phyloP scores from a whole-genome alignment of 1,140 invertebrate species.

The Neocloeon triangulifer region DNA sequence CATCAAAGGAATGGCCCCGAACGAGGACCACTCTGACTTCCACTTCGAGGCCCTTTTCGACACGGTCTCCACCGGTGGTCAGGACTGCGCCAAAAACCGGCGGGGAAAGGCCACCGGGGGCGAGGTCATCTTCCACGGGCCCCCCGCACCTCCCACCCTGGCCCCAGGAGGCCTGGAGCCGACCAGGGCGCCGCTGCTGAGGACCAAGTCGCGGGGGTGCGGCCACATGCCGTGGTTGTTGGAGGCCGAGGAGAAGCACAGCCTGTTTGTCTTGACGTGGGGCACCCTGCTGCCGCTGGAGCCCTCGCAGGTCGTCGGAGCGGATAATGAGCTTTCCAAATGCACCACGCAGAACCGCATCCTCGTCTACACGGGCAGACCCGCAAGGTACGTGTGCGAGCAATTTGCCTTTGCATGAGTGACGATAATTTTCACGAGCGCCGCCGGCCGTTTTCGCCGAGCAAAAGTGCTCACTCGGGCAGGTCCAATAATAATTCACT shows the following conservation, averaged over 20 bases:
- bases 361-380: slow-evolving; percentile 35
- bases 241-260: slow-evolving; percentile 44
- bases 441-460: no score
- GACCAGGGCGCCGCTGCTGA: not conserved
- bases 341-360: slow-evolving; percentile 35
- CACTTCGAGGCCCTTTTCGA: not conserved
- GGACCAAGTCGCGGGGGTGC: slow-evolving; percentile 28
- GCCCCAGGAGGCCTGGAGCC: slow-evolving; percentile 34
- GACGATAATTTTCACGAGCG: no score
- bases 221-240: slow-evolving; percentile 49
- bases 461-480: not conserved
- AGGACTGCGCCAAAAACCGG: slow-evolving; percentile 21
- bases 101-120: slow-evolving; percentile 14
- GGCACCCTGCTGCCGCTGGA: slow-evolving; percentile 28
- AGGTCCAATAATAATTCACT: no score
- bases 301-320: slow-evolving; percentile 18
- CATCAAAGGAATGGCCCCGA: slow-evolving; percentile 28
- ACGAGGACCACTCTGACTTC: slow-evolving; percentile 25
- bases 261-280: slow-evolving; percentile 51
- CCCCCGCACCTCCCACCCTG: slow-evolving; percentile 34
- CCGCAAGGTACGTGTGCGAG: slow-evolving; percentile 11
- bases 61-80: not conserved
- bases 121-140: slow-evolving; percentile 18
- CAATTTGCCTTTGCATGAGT: no score
- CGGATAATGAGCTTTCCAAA: slow-evolving; percentile 27